Percentiles rank a stretch among this genome's conserved stretches.
Conservation (phyloP, 1,140 invertebrate species). For the Halictus rubicundus region DNA sequence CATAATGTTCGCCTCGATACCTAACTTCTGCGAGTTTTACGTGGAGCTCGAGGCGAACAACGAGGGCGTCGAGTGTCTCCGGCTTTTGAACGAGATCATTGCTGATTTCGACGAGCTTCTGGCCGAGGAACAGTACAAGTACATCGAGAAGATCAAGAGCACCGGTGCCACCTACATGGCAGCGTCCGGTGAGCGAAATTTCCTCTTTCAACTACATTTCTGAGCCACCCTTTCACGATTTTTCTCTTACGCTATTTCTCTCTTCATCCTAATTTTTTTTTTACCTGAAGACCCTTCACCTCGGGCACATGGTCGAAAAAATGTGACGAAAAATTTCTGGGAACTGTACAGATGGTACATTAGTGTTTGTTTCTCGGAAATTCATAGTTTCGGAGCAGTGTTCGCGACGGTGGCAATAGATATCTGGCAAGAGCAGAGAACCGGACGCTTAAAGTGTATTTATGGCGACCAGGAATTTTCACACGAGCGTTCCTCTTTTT, state of each 20-base stretch:
- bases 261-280: no score
- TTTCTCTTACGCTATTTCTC: no score
- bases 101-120: conserved; percentile 97
- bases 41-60: conserved; percentile 96
- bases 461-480: background rate
- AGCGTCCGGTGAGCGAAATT: conserved; percentile 87
- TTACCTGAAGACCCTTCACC: no score
- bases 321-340: no score
- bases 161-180: conserved; percentile 98
- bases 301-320: no score
- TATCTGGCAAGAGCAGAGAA: no score
- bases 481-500: conserved; percentile 16
- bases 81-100: conserved; percentile 97
- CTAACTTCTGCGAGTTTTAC: conserved; percentile 98
- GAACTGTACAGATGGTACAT: no score
- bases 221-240: no score
- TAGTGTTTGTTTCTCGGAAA: no score
- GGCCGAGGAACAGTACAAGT: conserved; percentile 91
- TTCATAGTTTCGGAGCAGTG: no score
- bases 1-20: conserved; percentile 97
- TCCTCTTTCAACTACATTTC: no score
- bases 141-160: conserved; percentile 98
- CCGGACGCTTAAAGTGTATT: background rate
- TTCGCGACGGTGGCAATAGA: no score
- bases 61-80: conserved; percentile 96